These are phyloP conservation scores for Oncorhynchus keta DNA, from an alignment of 2,113 vertebrate genomes.

Conservation along the genomic window DNA sequence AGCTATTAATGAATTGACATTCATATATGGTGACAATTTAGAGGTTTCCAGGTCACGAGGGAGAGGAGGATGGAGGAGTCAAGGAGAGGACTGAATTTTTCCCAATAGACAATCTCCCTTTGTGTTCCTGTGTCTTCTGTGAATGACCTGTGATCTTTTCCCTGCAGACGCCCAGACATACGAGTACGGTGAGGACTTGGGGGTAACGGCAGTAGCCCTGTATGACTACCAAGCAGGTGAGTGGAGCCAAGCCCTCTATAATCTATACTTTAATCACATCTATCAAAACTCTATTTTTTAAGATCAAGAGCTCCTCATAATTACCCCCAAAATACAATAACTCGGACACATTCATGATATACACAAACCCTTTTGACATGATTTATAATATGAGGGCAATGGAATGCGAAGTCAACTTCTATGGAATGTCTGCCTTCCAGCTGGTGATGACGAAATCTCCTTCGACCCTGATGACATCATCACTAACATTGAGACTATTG, in stretches of 20 bases:
- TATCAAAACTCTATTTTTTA: no score
- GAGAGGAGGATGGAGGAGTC: no score
- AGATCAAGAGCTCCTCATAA: no score
- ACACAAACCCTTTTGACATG: no score
- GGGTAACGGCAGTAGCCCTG: slow-evolving; percentile 91
- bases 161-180: slow-evolving; percentile 76
- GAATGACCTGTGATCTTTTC: not conserved
- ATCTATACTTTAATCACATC: not conserved
- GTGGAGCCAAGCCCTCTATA: slow-evolving; percentile 27
- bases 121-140: not conserved
- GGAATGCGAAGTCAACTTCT: not conserved
- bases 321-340: no score
- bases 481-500: slow-evolving; percentile 98
- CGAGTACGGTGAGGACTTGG: slow-evolving; percentile 84
- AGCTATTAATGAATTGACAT: no score
- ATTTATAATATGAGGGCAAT: no score
- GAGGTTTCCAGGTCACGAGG: no score
- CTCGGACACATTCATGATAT: no score
- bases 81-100: not conserved
- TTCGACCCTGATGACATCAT: slow-evolving; percentile 97
- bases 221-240: slow-evolving; percentile 98
- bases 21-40: no score
- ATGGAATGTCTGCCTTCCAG: slow-evolving; percentile 58
- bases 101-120: not conserved
- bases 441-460: slow-evolving; percentile 94